A percentile compares a stretch with the other conserved stretches of the same genome.
Evolutionary conservation across 30 jellyfish, hydroid and myxozoan genomes (phyloP).

Genomic region (Hydractinia echinata): DNA sequence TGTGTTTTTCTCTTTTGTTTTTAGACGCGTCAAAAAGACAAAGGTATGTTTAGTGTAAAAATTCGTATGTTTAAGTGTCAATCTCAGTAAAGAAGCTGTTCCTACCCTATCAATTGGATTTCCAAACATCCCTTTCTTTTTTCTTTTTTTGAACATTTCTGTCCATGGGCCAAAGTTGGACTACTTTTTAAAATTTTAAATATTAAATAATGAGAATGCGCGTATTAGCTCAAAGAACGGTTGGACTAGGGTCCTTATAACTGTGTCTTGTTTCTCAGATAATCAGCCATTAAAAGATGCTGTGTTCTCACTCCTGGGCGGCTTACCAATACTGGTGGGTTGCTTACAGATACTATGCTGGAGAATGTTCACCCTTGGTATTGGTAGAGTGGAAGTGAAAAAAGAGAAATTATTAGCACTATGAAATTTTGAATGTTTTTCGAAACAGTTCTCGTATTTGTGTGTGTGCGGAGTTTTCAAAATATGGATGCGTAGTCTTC

Average conservation of each 20-base stretch:
- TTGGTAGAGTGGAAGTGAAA: background rate
- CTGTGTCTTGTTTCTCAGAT: background rate
- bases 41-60: no score
- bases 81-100: background rate
- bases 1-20: no score
- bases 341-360: background rate
- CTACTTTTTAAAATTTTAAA: background rate
- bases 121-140: background rate
- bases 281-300: background rate
- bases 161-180: background rate
- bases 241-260: background rate
- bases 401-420: no score
- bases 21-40: no score
- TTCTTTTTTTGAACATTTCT: no score
- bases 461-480: no score
- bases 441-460: no score
- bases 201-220: background rate
- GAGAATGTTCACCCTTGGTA: background rate
- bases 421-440: no score
- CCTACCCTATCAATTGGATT: background rate
- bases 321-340: background rate
- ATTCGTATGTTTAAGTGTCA: no score
- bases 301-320: slow-evolving; percentile 8
- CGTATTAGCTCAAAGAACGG: no score
- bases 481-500: no score